Conservation (phyloP, 2,888 invertebrate genomes). For the Loripinus fragilis region DNA sequence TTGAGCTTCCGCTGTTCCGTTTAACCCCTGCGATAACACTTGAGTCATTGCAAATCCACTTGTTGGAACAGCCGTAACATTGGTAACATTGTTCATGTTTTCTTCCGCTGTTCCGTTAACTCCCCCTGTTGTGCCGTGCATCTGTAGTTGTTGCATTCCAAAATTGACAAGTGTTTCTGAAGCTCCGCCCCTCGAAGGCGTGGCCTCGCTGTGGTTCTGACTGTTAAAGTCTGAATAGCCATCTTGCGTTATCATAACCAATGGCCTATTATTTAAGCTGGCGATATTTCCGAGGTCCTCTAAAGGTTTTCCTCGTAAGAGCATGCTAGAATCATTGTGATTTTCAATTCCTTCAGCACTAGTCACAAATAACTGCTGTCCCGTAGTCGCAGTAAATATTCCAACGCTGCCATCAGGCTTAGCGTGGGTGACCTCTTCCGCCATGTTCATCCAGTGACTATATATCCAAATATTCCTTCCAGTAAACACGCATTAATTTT, state of each 20-base stretch:
- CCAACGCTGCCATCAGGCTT: slow-evolving; percentile 4
- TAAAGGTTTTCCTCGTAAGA: slow-evolving; percentile 8
- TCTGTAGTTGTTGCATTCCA: background rate
- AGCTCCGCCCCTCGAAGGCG: background rate
- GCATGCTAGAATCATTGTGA: background rate
- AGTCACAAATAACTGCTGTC: background rate
- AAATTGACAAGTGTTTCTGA: background rate
- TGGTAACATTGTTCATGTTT: too few species aligned
- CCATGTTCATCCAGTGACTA: background rate
- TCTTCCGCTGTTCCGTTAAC: background rate
- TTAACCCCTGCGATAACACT: background rate
- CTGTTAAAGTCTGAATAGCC: background rate
- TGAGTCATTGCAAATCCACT: background rate
- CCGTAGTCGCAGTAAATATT: background rate
- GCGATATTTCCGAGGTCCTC: background rate
- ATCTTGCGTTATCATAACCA: background rate
- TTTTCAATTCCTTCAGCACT: background rate
- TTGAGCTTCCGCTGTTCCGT: background rate
- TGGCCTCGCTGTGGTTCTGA: background rate
- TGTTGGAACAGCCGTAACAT: background rate
- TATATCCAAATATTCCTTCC: too few species aligned
- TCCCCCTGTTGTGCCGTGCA: background rate
- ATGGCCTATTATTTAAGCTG: background rate
- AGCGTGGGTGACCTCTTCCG: background rate
- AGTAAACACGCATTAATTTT: too few species aligned